Conservation (phyloP, 2,888 invertebrate genomes). For the Matsumyia berberina region DNA sequence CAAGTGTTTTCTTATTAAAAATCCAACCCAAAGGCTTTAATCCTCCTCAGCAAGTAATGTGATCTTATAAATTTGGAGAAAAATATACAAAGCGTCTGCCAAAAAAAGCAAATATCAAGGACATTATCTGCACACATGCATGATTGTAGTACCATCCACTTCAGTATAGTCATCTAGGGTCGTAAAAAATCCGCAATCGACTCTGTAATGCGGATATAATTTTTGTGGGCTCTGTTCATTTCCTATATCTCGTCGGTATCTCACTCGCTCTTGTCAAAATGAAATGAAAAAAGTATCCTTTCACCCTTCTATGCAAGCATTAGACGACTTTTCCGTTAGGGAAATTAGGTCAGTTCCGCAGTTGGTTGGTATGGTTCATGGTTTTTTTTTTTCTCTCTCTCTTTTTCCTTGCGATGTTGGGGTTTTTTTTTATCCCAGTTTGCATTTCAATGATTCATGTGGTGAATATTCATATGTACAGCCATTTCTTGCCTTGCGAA, state of each 20-base stretch:
- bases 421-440: constrained; percentile 29
- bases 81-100: neutral
- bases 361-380: constrained; percentile 34
- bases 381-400: constrained; percentile 9
- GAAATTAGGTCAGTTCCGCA: constrained; percentile 74
- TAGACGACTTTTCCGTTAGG: constrained; percentile 61
- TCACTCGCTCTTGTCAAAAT: neutral
- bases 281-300: constrained; percentile 12
- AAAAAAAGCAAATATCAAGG: constrained; percentile 17
- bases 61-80: neutral
- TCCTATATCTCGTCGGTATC: constrained; percentile 9
- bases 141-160: constrained; percentile 7
- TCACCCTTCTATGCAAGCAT: constrained; percentile 57
- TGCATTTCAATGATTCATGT: constrained; percentile 58
- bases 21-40: neutral
- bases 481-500: neutral
- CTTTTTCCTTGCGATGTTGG: neutral
- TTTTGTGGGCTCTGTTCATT: constrained; percentile 50
- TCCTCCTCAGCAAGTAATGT: neutral
- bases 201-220: constrained; percentile 66
- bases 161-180: constrained; percentile 5
- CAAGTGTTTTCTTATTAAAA: constrained; percentile 1
- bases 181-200: constrained; percentile 54
- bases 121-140: constrained; percentile 45
- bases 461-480: neutral